Conservation (phyloP, 2,113 vertebrate genomes). For the Ranitomeya variabilis region DNA sequence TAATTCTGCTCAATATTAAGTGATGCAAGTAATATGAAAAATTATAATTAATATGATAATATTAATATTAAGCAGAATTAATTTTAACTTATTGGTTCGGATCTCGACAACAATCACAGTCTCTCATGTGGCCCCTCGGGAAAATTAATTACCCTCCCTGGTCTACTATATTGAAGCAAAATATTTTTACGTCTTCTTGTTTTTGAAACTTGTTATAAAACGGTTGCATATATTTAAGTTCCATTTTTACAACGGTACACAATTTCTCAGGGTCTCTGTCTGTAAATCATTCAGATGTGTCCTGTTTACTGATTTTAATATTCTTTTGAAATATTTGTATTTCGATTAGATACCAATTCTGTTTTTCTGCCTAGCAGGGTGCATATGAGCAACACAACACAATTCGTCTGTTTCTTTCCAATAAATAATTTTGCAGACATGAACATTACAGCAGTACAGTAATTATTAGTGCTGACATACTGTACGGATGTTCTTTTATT, state of each 20-base stretch:
- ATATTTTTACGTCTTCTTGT: too few species aligned
- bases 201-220: too few species aligned
- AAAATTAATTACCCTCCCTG: too few species aligned
- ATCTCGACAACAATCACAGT: too few species aligned
- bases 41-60: too few species aligned
- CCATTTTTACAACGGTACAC: neutral
- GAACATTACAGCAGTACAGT: neutral
- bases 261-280: neutral
- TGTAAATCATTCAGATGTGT: neutral
- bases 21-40: too few species aligned
- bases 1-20: too few species aligned
- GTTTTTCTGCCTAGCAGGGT: neutral
- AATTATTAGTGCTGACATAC: neutral
- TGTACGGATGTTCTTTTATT: neutral
- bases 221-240: neutral
- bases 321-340: neutral
- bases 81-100: too few species aligned
- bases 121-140: too few species aligned
- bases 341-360: neutral
- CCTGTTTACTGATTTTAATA: neutral
- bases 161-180: too few species aligned
- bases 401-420: neutral
- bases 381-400: neutral
- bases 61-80: too few species aligned
- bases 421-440: slow-evolving; percentile 3